Evolutionary conservation across 2,113 vertebrate species (phyloP), one percentile per base, ranked within the genome.

Genomic region (Apteryx owenii): DNA sequence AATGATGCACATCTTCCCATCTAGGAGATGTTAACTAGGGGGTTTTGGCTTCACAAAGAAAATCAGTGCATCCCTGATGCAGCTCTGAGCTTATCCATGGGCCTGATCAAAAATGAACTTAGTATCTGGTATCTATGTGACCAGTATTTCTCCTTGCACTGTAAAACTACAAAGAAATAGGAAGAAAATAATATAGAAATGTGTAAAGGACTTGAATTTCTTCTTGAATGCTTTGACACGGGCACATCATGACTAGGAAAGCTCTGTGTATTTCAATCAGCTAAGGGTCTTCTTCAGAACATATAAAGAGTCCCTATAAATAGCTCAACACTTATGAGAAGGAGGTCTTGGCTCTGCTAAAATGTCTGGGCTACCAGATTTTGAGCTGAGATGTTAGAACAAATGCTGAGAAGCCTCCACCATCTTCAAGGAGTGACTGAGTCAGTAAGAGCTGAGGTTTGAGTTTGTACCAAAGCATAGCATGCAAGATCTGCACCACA

Each of bases 401-500:
- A n/a, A 5, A 26, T 0, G 5, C 31, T n/a, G 66, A 86, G 64
- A 70, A 81, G 13, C 6, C 10, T n/a, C 60, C 46, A 22, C 3
- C 2, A 1, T 44, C 71, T 42, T 9, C 28, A 3, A 31, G 29
- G 33, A 29, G 6, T 7, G 17, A 33, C 22, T 17, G 60, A 15
- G 14, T 21, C 7, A 2, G 2, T 2, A 11, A 25, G 53, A 58
- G 28, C 31, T 17, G 17, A 60, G 29, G 56, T 33, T 19, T 33
- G 56, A 60, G 56, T 31, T 6, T 18, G 14, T 2, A 3, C 14
- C 58, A 50, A 20, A 88, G 14, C 9, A 22, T 2, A 53, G 21
- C 28, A 1, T 0, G 1, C 9, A 26, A 42, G 5, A 6, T 26
- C 79, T 53, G 25, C 33, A 3, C 25, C 4, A 0, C 10, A 2